Conservation (phyloP, 2,113 vertebrate genomes). For the Aphyosemion australe region DNA sequence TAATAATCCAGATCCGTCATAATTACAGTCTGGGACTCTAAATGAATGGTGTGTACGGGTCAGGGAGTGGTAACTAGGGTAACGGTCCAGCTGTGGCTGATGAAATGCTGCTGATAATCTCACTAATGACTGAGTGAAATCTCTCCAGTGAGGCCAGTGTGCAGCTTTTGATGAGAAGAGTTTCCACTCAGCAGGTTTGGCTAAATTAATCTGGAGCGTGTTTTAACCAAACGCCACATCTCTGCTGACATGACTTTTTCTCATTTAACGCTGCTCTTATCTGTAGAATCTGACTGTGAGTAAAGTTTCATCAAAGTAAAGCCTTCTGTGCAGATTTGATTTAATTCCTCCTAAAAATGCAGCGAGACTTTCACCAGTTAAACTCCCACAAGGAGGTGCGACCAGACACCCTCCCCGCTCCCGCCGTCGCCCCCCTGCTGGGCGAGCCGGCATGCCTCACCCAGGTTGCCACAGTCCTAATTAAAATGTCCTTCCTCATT, state of each 20-base stretch:
- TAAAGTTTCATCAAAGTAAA: background rate
- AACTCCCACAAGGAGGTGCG: conserved; percentile 56
- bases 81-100: background rate
- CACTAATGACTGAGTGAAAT: conserved; percentile 5
- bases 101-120: conserved; percentile 19
- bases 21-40: background rate
- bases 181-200: conserved; percentile 12
- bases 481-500: conserved; percentile 83
- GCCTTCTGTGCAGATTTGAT: conserved; percentile 31
- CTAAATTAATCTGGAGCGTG: background rate
- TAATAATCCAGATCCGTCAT: no score
- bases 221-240: background rate
- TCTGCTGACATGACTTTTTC: background rate
- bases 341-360: conserved; percentile 43
- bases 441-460: conserved; percentile 53
- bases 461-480: conserved; percentile 74
- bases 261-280: background rate
- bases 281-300: background rate
- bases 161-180: conserved; percentile 8
- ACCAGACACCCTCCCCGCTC: conserved; percentile 46
- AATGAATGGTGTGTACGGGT: conserved; percentile 3
- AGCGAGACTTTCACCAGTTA: conserved; percentile 52
- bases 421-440: conserved; percentile 26
- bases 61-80: background rate
- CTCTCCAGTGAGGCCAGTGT: conserved; percentile 32